Percentiles rank a stretch among this genome's conserved stretches.
Conservation (phyloP, 2,113 vertebrate species). For the Sebastes fasciatus region DNA sequence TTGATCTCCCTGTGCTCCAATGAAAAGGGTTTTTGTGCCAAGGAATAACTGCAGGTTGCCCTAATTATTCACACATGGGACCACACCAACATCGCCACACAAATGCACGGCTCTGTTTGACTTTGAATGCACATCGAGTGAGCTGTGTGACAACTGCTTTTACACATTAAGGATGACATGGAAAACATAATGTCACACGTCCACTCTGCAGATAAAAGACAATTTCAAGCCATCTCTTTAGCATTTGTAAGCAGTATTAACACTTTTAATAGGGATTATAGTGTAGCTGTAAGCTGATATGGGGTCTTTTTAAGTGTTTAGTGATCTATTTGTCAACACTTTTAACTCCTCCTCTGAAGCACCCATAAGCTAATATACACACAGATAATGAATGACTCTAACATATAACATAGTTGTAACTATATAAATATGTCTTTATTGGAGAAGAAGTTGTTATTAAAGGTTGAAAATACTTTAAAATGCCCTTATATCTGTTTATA, state of each 20-base stretch:
- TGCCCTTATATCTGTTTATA: not conserved
- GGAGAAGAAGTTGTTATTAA: not conserved
- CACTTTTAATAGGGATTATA: not conserved
- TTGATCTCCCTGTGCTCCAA: constrained; percentile 57
- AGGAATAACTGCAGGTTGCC: constrained; percentile 69
- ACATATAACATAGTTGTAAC: not conserved
- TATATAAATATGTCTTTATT: not conserved
- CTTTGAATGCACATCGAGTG: constrained; percentile 30
- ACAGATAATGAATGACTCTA: not conserved
- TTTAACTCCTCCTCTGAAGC: not conserved
- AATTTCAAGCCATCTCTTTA: not conserved
- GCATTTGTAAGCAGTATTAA: not conserved
- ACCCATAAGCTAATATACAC: not conserved
- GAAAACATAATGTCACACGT: not conserved
- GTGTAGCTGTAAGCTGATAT: not conserved
- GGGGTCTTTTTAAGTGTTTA: not conserved
- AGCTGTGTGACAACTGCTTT: constrained; percentile 23
- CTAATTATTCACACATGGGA: constrained; percentile 78
- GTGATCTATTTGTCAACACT: not conserved
- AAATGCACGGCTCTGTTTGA: constrained; percentile 24
- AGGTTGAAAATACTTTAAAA: not conserved
- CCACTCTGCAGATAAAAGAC: not conserved
- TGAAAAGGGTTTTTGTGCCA: constrained; percentile 70
- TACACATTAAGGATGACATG: not conserved
- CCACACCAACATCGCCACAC: constrained; percentile 44